phyloP scores from a whole-genome alignment of 2,888 invertebrate species.

The Caenorhabditis doughertyi region DNA sequence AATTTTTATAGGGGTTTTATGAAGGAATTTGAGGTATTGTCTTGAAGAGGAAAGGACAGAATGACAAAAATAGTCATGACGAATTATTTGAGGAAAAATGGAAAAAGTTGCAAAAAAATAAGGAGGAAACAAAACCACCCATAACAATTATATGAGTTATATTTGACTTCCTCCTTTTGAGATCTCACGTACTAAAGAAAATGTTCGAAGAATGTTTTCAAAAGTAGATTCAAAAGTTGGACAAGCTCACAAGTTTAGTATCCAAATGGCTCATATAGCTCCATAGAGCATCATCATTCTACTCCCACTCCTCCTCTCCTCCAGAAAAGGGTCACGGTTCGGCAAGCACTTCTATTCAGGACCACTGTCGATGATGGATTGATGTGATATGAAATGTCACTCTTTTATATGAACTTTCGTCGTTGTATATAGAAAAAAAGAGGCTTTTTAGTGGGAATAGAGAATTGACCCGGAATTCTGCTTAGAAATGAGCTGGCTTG shows the following conservation, averaged over 20 bases:
- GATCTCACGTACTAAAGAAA: neutral
- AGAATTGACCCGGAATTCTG: slow-evolving; percentile 37
- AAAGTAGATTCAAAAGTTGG: neutral
- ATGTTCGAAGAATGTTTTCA: neutral
- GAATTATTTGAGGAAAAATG: neutral
- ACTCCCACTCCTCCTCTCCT: neutral
- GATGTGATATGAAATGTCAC: slow-evolving; percentile 40
- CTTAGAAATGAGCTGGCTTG: neutral
- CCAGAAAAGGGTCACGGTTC: slow-evolving; percentile 33
- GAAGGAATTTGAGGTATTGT: neutral
- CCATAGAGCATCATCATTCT: neutral
- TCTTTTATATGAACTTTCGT: slow-evolving; percentile 43
- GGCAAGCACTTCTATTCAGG: slow-evolving; percentile 4
- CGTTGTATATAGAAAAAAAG: slow-evolving; percentile 32
- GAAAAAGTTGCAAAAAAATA: neutral
- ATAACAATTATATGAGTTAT: neutral
- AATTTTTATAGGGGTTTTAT: neutral
- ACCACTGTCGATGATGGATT: slow-evolving; percentile 44
- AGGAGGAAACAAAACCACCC: too few relatives aligned
- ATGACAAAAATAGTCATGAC: slow-evolving; percentile 21
- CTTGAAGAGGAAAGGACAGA: neutral
- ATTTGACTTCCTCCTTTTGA: neutral
- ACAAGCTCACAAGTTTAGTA: slow-evolving; percentile 6
- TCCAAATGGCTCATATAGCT: slow-evolving; percentile 9
- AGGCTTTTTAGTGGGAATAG: slow-evolving; percentile 8